A percentile compares a stretch with the other conserved stretches of the same genome.
Conservation (phyloP, 2,888 invertebrate genomes). For the Auanema sp. region DNA sequence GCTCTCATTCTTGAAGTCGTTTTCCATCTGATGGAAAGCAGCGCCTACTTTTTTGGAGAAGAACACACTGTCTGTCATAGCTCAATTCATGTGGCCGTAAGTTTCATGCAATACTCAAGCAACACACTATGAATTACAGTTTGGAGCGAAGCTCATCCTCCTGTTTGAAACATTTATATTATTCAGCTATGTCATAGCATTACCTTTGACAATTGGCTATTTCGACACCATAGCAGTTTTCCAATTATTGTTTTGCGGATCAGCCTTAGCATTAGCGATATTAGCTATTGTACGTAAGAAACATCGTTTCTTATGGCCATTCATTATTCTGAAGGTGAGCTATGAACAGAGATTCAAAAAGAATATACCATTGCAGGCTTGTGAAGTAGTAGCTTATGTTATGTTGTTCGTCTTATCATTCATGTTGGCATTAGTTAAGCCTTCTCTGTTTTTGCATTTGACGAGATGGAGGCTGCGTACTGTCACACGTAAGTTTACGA, state of each 20-base stretch:
- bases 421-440: conserved; percentile 29
- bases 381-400: conserved; percentile 35
- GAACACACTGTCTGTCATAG: conserved; percentile 31
- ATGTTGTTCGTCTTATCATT: conserved; percentile 36
- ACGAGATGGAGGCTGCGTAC: conserved; percentile 43
- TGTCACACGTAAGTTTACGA: conserved; percentile 31
- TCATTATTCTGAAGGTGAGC: conserved; percentile 35
- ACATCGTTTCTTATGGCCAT: conserved; percentile 35
- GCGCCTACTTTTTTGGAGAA: conserved; percentile 33
- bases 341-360: not conserved
- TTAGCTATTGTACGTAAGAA: conserved; percentile 26
- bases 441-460: conserved; percentile 28
- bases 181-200: conserved; percentile 32
- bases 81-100: conserved; percentile 29
- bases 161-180: conserved; percentile 30
- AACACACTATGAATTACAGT: conserved; percentile 20
- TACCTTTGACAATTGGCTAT: conserved; percentile 38
- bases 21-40: conserved; percentile 28
- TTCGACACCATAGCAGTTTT: conserved; percentile 38
- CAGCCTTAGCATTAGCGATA: conserved; percentile 31
- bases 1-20: too few species aligned
- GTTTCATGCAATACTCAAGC: conserved; percentile 4
- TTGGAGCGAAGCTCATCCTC: conserved; percentile 31
- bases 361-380: conserved; percentile 21
- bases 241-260: conserved; percentile 31